A percentile compares a stretch with the other conserved stretches of the same genome.
phyloP scores from a whole-genome alignment of 2,888 invertebrate species.

The Andrena minutula region DNA sequence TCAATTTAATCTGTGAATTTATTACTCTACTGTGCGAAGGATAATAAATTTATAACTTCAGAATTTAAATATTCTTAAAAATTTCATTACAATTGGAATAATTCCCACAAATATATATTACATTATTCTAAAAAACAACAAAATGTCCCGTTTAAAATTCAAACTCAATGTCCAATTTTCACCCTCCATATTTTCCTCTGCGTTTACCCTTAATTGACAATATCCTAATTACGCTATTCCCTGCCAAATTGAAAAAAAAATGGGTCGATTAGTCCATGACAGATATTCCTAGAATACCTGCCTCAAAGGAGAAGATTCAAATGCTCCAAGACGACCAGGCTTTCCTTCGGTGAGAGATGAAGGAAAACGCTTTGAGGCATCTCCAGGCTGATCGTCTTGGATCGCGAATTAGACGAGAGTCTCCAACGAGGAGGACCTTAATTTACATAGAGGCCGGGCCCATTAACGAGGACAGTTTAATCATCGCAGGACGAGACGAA shows the following conservation, averaged over 20 bases:
- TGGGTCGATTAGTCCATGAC: background rate
- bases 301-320: background rate
- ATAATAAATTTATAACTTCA: no score
- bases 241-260: background rate
- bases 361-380: conserved; percentile 5
- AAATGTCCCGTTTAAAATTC: no score
- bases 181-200: background rate
- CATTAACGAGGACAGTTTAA: conserved; percentile 46
- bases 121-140: no score
- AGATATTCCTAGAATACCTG: background rate
- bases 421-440: conserved; percentile 3
- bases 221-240: background rate
- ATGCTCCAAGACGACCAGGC: background rate
- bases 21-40: no score
- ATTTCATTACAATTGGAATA: no score
- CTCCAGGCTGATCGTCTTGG: conserved; percentile 4
- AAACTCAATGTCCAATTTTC: no score
- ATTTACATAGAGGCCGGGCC: conserved; percentile 26
- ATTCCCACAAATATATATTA: no score
- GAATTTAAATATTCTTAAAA: no score
- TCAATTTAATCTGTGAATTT: no score
- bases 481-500: conserved; percentile 31
- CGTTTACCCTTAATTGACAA: background rate
- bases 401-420: conserved; percentile 14
- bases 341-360: background rate